These are phyloP conservation scores for Talpa occidentalis DNA, from an alignment of 2,113 vertebrate species.

Conservation along the genomic window DNA sequence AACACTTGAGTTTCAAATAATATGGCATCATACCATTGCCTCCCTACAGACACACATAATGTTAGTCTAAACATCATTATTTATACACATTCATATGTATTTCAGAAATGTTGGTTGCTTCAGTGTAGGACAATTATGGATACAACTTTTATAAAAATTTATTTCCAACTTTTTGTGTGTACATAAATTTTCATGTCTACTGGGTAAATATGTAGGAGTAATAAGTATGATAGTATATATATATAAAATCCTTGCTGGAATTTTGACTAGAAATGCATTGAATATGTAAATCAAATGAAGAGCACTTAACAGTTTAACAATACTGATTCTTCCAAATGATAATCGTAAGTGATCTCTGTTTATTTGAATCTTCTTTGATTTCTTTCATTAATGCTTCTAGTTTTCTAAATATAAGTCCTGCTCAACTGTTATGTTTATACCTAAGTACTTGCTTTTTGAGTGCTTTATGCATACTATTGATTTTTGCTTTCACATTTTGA, in stretches of 20 bases:
- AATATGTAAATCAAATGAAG: background rate
- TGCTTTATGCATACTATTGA: background rate
- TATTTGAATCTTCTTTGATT: background rate
- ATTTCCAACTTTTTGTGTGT: background rate
- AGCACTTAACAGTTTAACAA: background rate
- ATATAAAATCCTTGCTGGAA: background rate
- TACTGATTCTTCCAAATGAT: background rate
- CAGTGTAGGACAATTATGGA: background rate
- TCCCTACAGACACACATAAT: background rate
- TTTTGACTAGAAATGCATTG: background rate
- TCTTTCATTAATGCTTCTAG: background rate
- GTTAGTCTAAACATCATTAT: conserved; percentile 52
- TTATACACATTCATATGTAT: conserved; percentile 49
- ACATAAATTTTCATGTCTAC: background rate
- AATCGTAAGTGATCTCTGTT: background rate
- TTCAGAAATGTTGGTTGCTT: background rate
- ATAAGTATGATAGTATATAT: background rate
- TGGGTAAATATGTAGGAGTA: background rate
- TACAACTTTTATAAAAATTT: background rate
- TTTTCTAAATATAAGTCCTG: background rate
- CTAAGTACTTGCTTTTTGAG: background rate
- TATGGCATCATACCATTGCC: background rate
- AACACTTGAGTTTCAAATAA: no score
- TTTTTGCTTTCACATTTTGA: background rate
- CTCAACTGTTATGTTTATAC: background rate